phyloP scores from a whole-genome alignment of 2,888 invertebrate species.

The Seira sanloemensis region DNA sequence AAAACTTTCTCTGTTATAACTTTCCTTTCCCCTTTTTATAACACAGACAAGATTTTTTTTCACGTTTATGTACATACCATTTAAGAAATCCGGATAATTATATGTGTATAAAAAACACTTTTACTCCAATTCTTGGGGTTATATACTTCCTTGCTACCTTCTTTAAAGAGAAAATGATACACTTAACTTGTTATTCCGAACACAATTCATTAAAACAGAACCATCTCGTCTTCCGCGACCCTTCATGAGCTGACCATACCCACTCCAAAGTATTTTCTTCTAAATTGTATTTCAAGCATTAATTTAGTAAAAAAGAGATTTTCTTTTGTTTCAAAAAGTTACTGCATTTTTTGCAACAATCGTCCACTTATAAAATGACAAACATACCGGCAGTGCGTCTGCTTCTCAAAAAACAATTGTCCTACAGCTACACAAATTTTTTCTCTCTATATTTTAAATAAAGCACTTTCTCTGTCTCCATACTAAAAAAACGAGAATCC shows the following conservation, averaged over 20 bases:
- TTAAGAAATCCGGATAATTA: neutral
- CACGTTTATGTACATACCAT: conserved; percentile 24
- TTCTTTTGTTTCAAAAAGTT: no score
- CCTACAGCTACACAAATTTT: neutral
- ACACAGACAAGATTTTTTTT: conserved; percentile 61
- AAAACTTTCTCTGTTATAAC: neutral
- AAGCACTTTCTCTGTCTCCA: no score
- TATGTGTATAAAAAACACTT: conserved; percentile 10
- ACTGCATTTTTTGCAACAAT: neutral
- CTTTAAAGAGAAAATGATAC: neutral
- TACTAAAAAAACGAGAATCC: no score
- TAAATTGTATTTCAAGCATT: neutral
- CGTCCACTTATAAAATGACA: neutral
- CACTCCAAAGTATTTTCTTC: no score
- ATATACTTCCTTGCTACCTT: conserved; percentile 23
- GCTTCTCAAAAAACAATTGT: conserved; percentile 1
- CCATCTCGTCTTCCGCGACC: neutral
- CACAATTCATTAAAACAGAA: conserved; percentile 26
- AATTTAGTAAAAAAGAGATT: neutral
- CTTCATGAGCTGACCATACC: neutral
- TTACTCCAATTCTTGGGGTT: no score
- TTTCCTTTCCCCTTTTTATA: conserved; percentile 25
- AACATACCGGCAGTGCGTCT: conserved; percentile 56
- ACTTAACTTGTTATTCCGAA: conserved; percentile 15
- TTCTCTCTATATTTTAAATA: conserved; percentile 31